phyloP scores from a whole-genome alignment of 1,140 invertebrate species.

The Tetraneura akinire region DNA sequence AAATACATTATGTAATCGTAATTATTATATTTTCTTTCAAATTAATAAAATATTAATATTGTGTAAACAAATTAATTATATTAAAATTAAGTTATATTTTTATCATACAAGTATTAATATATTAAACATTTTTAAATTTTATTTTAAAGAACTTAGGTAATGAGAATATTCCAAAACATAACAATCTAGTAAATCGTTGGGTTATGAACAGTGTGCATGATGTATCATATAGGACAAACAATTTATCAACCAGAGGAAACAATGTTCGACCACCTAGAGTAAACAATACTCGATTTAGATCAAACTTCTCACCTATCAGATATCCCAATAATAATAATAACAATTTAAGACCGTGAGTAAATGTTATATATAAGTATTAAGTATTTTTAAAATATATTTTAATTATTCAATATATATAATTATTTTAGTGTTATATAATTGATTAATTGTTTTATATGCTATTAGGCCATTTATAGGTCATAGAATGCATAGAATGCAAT shows the following conservation, averaged over 20 bases:
- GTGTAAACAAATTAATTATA: not conserved
- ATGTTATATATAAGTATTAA: no score
- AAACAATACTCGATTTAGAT: no score
- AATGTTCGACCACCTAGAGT: not conserved
- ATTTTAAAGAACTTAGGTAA: not conserved
- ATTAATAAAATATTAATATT: not conserved
- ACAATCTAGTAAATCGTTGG: conserved; percentile 13
- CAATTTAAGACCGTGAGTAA: not conserved
- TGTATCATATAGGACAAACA: not conserved
- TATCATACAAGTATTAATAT: not conserved
- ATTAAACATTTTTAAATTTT: not conserved
- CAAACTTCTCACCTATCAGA: no score
- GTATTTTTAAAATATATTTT: no score
- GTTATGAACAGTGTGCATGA: not conserved
- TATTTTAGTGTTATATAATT: not conserved
- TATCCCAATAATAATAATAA: not conserved
- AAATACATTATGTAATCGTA: not conserved
- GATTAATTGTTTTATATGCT: not conserved
- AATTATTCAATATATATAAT: no score
- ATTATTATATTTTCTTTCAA: not conserved
- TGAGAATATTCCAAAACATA: not conserved
- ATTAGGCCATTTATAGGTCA: not conserved
- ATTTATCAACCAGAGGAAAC: no score
- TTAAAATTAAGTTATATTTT: not conserved
- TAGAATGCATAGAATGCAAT: no score